phyloP scores from a whole-genome alignment of 2,888 invertebrate genomes.

The Tupiocoris notatus region DNA sequence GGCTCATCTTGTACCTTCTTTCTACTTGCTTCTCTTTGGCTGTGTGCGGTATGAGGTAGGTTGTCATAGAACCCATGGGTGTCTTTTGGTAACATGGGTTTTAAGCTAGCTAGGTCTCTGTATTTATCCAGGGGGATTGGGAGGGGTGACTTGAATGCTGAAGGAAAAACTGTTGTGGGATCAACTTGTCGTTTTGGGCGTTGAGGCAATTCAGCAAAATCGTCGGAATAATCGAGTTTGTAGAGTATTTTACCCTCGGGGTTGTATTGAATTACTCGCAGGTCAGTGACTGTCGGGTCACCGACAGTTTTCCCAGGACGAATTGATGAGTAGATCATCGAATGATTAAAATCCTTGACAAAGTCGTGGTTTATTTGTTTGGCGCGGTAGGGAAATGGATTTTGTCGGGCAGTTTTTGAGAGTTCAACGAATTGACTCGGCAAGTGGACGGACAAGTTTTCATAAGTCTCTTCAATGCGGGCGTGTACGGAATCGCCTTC shows the following conservation, averaged over 20 bases:
- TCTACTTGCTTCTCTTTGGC: no score
- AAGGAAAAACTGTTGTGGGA: no score
- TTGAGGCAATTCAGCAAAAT: not conserved
- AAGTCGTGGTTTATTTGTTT: conserved; percentile 1
- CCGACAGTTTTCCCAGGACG: conserved; percentile 14
- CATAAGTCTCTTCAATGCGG: not conserved
- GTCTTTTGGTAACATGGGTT: no score
- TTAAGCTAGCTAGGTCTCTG: no score
- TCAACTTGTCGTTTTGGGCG: not conserved
- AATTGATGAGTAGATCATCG: conserved; percentile 13
- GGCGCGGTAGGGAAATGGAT: conserved; percentile 29
- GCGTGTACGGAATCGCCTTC: conserved; percentile 24
- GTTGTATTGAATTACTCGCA: not conserved
- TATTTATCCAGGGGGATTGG: no score
- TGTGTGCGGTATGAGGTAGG: no score
- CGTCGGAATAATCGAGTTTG: conserved; percentile 35
- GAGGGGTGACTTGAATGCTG: no score
- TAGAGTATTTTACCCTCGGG: conserved; percentile 26
- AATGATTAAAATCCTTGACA: not conserved
- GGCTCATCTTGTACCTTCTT: no score
- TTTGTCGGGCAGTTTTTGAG: conserved; percentile 33
- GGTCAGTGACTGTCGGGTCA: conserved; percentile 16
- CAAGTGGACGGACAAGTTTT: conserved; percentile 30
- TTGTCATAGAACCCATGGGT: no score
- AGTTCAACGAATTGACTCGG: conserved; percentile 43